Conservation (phyloP, 2,888 invertebrate genomes). For the Lepidochrysops patricia region DNA sequence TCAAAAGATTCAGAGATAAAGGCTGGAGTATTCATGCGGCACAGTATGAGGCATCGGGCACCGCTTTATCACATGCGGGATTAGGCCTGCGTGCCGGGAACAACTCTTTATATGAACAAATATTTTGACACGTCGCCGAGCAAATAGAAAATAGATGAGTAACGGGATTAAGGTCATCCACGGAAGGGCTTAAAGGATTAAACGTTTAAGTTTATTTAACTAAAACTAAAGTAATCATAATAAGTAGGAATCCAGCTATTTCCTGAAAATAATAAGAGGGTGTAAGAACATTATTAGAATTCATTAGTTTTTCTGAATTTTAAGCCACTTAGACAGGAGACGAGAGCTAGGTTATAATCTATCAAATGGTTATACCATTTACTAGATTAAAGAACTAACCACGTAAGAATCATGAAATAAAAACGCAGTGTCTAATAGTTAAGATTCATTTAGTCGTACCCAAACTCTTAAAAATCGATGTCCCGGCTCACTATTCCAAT, state of each 20-base stretch:
- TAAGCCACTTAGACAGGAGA: no score
- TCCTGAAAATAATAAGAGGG: no score
- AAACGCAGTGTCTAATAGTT: no score
- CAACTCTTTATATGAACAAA: constrained; percentile 53
- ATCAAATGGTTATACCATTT: no score
- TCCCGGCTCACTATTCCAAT: neutral
- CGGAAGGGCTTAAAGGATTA: constrained; percentile 3
- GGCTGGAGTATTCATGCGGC: constrained; percentile 57
- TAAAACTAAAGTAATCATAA: neutral
- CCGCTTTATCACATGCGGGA: constrained; percentile 70
- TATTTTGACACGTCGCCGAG: constrained; percentile 61
- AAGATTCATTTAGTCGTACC: no score
- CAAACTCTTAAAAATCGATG: neutral
- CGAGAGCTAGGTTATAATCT: no score
- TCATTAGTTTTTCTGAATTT: no score
- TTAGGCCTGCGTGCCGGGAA: constrained; percentile 53
- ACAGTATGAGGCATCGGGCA: constrained; percentile 59
- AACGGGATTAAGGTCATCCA: constrained; percentile 48
- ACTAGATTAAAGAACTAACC: no score
- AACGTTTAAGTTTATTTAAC: neutral
- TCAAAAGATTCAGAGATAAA: constrained; percentile 61
- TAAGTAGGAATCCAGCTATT: neutral
- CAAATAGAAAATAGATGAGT: constrained; percentile 46
- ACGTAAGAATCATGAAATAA: no score
- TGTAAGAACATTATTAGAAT: no score